Evolutionary conservation across 2,797 vertebrate genomes (phyloP).

Genomic region (Arnoldichthys spilopterus): DNA sequence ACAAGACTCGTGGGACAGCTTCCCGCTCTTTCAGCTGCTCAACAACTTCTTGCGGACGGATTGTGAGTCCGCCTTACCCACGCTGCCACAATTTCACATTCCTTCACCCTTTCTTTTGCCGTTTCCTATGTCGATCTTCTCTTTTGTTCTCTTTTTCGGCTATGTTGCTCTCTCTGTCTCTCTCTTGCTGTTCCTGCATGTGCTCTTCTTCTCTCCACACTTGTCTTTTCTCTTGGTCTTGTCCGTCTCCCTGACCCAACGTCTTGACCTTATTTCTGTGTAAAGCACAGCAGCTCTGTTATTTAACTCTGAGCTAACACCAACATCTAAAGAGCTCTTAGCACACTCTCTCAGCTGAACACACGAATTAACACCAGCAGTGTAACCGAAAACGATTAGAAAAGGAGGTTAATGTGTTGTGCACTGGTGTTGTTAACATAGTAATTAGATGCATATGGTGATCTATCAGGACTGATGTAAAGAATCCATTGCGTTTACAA

Average conservation of each 20-base stretch:
- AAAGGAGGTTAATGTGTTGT: constrained; percentile 56
- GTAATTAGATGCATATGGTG: constrained; percentile 57
- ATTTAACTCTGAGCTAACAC: constrained; percentile 15
- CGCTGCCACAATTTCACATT: constrained; percentile 11
- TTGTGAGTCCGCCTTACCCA: constrained; percentile 76
- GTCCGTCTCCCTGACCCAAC: constrained; percentile 24
- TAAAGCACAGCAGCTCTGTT: neutral
- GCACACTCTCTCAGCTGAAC: constrained; percentile 38
- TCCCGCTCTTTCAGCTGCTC: constrained; percentile 94
- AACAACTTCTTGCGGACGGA: constrained; percentile 92
- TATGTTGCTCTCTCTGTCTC: neutral
- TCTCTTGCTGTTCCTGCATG: neutral
- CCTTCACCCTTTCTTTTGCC: neutral
- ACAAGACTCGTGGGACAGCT: constrained; percentile 93
- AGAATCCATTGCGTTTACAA: constrained; percentile 7
- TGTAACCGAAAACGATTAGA: constrained; percentile 56
- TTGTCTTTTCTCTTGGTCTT: neutral
- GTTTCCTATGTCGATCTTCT: neutral
- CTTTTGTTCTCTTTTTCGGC: neutral
- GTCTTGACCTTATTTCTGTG: neutral
- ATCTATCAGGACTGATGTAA: neutral
- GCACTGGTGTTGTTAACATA: constrained; percentile 26
- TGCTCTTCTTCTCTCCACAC: neutral
- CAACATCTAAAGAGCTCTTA: constrained; percentile 32
- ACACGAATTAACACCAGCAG: constrained; percentile 61